phyloP scores from a whole-genome alignment of 2,113 vertebrate genomes.

The Petroica traversi region DNA sequence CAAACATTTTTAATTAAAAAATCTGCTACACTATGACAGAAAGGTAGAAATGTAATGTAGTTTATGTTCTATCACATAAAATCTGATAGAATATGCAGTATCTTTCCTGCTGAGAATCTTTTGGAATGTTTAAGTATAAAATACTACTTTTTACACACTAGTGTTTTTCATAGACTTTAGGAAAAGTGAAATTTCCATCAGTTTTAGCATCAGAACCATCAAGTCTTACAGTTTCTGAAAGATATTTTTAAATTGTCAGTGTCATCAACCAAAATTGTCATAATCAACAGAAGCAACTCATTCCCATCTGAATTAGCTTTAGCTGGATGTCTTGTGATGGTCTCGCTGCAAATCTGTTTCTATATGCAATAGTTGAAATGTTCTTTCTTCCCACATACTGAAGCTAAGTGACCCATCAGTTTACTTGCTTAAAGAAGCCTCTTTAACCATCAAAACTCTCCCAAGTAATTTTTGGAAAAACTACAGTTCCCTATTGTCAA shows the following conservation, averaged over 20 bases:
- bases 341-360: background rate
- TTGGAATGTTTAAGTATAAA: background rate
- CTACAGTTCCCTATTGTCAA: background rate
- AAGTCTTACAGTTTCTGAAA: background rate
- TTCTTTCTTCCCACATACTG: background rate
- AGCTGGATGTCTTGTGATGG: background rate
- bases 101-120: background rate
- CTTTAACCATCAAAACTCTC: background rate
- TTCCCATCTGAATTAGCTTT: background rate
- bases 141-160: background rate
- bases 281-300: background rate
- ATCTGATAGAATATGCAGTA: background rate
- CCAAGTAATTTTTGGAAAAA: background rate
- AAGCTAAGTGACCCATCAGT: background rate
- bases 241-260: background rate
- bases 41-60: too few species aligned
- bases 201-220: background rate
- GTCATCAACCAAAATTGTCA: background rate
- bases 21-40: background rate
- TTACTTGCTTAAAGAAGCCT: background rate
- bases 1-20: background rate
- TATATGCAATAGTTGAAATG: background rate
- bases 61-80: too few species aligned
- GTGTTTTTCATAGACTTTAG: background rate
- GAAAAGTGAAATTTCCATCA: background rate